Percentiles rank a stretch among this genome's conserved stretches.
These are phyloP conservation scores for Syrmaticus mikado DNA, from an alignment of 2,113 vertebrate species.

Conservation along the genomic window DNA sequence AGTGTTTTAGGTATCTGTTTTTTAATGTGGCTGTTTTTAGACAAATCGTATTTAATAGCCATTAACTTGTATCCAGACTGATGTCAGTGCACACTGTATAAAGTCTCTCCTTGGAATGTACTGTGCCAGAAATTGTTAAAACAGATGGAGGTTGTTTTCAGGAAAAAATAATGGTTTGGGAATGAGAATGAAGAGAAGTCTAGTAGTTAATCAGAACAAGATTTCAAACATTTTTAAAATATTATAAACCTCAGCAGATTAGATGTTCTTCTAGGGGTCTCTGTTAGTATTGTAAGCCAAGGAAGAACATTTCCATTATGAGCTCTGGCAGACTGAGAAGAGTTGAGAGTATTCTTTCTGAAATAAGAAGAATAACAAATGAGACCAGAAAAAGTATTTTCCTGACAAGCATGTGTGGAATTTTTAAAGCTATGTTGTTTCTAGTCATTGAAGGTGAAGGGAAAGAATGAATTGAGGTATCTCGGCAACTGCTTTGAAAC, in stretches of 20 bases:
- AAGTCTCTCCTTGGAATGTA: slow-evolving; percentile 35
- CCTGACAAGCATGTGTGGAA: not conserved
- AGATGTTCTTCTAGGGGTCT: not conserved
- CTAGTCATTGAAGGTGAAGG: not conserved
- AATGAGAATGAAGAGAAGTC: slow-evolving; percentile 13
- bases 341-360: not conserved
- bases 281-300: not conserved
- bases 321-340: not conserved
- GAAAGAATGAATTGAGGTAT: not conserved
- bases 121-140: slow-evolving; percentile 25
- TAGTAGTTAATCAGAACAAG: slow-evolving; percentile 23
- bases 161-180: not conserved
- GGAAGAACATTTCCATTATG: slow-evolving; percentile 5
- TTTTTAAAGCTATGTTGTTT: not conserved
- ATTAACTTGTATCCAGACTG: slow-evolving; percentile 3
- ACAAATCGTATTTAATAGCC: not conserved
- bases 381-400: slow-evolving; percentile 1
- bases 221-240: slow-evolving; percentile 47
- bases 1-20: not conserved
- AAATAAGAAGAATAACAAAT: slow-evolving; percentile 35
- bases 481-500: not conserved
- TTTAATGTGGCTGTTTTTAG: not conserved
- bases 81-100: slow-evolving; percentile 1
- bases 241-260: not conserved
- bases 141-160: slow-evolving; percentile 22